Evolutionary conservation across 2,797 vertebrate species (phyloP).

Genomic region (Hybognathus amarus): DNA sequence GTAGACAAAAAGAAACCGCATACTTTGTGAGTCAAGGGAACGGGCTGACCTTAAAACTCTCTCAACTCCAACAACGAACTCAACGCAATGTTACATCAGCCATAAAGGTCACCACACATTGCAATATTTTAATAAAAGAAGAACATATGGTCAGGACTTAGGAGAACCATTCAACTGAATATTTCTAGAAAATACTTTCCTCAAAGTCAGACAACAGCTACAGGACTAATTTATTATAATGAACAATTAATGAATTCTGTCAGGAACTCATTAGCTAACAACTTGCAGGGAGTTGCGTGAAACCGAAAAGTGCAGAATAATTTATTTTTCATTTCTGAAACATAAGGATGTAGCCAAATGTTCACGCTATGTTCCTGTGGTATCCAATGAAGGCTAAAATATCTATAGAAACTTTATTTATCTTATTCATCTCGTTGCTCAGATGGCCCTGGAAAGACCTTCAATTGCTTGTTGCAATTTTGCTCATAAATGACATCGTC

Average conservation of each 20-base stretch:
- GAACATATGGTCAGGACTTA: conserved; percentile 33
- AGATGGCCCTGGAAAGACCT: not conserved
- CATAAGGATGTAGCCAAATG: conserved; percentile 36
- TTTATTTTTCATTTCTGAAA: conserved; percentile 43
- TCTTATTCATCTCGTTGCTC: not conserved
- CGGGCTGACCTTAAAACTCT: conserved; percentile 47
- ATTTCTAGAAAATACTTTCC: conserved; percentile 29
- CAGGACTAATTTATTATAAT: conserved; percentile 48
- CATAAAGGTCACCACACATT: conserved; percentile 47
- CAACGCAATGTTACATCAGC: conserved; percentile 46
- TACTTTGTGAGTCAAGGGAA: conserved; percentile 34
- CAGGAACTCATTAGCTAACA: conserved; percentile 40
- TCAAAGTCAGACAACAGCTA: conserved; percentile 43
- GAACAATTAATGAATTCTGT: conserved; percentile 39
- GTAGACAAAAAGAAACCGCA: conserved; percentile 36
- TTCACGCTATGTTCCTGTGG: not conserved
- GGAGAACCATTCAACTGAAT: conserved; percentile 17
- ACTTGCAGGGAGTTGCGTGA: conserved; percentile 36
- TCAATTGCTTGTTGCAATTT: not conserved
- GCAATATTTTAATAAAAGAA: conserved; percentile 46
- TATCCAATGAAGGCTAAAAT: not conserved
- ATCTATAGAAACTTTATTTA: not conserved
- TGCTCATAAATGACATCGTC: not conserved
- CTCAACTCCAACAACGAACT: conserved; percentile 32
- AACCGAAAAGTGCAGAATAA: conserved; percentile 38